These are phyloP conservation scores for Trypoxylus dichotomus DNA, from an alignment of 1,140 invertebrate genomes.

Conservation along the genomic window DNA sequence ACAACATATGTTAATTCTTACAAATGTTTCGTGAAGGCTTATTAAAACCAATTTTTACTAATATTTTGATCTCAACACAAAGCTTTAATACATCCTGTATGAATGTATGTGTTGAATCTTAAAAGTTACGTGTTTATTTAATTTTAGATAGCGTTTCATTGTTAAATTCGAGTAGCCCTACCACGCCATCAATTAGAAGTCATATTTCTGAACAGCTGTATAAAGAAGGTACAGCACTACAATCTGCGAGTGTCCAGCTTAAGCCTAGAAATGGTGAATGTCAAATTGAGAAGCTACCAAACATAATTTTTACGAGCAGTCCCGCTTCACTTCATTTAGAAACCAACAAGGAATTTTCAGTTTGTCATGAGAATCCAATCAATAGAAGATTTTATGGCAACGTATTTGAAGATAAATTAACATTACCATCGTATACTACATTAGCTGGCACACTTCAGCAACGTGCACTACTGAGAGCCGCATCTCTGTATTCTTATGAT, in stretches of 20 bases:
- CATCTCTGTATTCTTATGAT: constrained; percentile 45
- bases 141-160: background rate
- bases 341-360: background rate
- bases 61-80: too few relatives aligned
- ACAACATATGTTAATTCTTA: too few relatives aligned
- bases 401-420: constrained; percentile 27
- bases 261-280: background rate
- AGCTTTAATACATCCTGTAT: too few relatives aligned
- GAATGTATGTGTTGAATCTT: too few relatives aligned
- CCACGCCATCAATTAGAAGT: background rate
- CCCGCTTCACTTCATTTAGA: background rate
- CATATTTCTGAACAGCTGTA: background rate
- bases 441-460: constrained; percentile 43
- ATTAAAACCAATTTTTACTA: too few relatives aligned
- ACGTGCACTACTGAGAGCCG: constrained; percentile 41
- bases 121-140: too few relatives aligned
- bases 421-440: constrained; percentile 42
- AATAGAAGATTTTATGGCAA: background rate
- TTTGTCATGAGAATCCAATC: background rate
- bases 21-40: too few relatives aligned
- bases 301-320: background rate
- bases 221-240: background rate
- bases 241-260: background rate
- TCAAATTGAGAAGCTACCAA: background rate
- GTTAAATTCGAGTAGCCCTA: background rate